Evolutionary conservation across 2,113 vertebrate species (phyloP).

Genomic region (Melanostigma gelatinosum): DNA sequence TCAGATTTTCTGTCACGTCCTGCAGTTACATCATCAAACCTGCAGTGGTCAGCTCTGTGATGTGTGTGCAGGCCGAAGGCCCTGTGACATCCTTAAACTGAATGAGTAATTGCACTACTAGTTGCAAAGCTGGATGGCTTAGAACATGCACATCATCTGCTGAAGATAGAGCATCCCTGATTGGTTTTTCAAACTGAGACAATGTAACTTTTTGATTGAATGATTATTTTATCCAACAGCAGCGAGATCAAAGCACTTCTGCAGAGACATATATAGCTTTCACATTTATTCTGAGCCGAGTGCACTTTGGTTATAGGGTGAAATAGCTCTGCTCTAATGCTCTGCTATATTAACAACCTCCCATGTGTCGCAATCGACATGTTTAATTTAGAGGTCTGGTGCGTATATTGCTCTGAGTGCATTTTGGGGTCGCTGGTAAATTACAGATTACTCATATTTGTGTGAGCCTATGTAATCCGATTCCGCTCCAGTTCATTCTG

Average conservation of each 20-base stretch:
- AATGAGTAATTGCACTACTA: slow-evolving; percentile 51
- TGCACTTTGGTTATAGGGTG: slow-evolving; percentile 23
- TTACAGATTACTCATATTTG: slow-evolving; percentile 84
- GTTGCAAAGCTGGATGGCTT: slow-evolving; percentile 34
- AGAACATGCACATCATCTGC: slow-evolving; percentile 1
- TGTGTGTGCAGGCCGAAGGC: slow-evolving; percentile 23
- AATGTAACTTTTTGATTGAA: background rate
- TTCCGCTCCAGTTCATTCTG: slow-evolving; percentile 81
- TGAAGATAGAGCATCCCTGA: slow-evolving; percentile 18
- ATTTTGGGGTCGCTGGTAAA: slow-evolving; percentile 73
- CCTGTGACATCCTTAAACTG: slow-evolving; percentile 39
- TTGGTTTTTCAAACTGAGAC: background rate
- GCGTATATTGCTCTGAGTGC: slow-evolving; percentile 59
- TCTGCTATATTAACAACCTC: slow-evolving; percentile 27
- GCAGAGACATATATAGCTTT: background rate
- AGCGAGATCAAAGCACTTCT: background rate
- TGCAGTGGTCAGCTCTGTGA: slow-evolving; percentile 36
- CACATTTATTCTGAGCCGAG: slow-evolving; percentile 1
- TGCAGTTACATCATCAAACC: slow-evolving; percentile 43
- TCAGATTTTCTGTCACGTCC: slow-evolving; percentile 18
- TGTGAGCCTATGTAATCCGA: slow-evolving; percentile 82
- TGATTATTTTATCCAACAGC: background rate
- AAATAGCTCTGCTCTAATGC: slow-evolving; percentile 33
- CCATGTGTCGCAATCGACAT: slow-evolving; percentile 38
- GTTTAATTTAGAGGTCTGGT: slow-evolving; percentile 66